These are phyloP conservation scores for Trichogramma evanescens DNA, from an alignment of 2,888 invertebrate species.

Conservation along the genomic window DNA sequence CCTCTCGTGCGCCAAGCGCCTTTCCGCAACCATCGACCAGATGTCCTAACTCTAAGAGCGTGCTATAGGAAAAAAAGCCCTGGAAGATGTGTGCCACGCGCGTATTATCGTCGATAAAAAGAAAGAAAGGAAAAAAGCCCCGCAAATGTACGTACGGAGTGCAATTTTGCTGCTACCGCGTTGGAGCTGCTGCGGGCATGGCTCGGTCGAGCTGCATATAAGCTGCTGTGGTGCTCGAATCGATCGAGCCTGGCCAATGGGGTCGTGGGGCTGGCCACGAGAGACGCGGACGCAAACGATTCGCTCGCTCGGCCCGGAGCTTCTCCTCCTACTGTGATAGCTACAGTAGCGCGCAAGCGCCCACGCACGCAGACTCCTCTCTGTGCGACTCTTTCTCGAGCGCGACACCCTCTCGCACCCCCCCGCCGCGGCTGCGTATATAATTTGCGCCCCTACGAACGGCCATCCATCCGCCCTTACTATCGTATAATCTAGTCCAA, in stretches of 20 bases:
- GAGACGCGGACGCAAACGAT: constrained; percentile 19
- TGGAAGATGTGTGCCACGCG: no score
- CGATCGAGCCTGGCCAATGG: constrained; percentile 17
- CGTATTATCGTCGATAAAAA: no score
- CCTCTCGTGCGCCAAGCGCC: not conserved
- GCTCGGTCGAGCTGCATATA: constrained; percentile 5
- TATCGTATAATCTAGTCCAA: no score
- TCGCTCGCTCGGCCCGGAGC: constrained; percentile 4
- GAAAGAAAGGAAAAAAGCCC: no score
- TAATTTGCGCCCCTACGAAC: not conserved
- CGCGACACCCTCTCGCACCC: not conserved
- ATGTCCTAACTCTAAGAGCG: no score
- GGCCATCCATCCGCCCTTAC: no score
- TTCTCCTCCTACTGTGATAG: no score
- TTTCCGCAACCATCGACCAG: no score
- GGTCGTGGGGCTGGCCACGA: not conserved
- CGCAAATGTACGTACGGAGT: no score
- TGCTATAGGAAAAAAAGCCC: no score
- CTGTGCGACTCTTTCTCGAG: not conserved
- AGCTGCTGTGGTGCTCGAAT: not conserved
- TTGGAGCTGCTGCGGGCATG: not conserved
- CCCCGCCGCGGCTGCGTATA: not conserved
- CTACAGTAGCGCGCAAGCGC: no score
- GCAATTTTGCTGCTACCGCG: not conserved
- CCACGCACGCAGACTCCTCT: no score